A percentile compares a stretch with the other conserved stretches of the same genome.
phyloP scores from a whole-genome alignment of 2,797 vertebrate species.

The Sebastes kiyomatsui region DNA sequence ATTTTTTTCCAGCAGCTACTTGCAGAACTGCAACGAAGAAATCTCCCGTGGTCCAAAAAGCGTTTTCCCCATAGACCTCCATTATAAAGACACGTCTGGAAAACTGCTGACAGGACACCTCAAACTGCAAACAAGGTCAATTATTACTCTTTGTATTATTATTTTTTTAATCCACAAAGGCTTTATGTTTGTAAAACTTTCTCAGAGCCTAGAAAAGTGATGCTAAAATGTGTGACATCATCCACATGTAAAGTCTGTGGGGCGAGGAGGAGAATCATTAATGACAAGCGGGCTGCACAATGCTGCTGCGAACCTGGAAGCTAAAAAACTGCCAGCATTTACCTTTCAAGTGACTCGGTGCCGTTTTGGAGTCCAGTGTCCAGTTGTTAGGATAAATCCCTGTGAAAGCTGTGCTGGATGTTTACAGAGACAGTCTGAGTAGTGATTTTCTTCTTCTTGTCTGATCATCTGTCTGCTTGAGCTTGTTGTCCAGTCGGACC shows the following conservation, averaged over 20 bases:
- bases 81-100: neutral
- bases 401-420: neutral
- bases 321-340: neutral
- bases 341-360: neutral
- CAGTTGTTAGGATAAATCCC: neutral
- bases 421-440: neutral
- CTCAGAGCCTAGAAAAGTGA: neutral
- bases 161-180: neutral
- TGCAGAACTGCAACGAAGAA: neutral
- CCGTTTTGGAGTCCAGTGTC: neutral
- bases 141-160: neutral
- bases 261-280: neutral
- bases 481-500: neutral
- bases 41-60: neutral
- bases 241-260: neutral
- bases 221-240: neutral
- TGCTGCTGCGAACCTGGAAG: no score
- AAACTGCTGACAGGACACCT: neutral
- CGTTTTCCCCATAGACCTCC: neutral
- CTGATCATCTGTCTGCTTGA: neutral
- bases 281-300: neutral
- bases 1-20: no score
- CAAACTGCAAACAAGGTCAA: neutral
- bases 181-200: neutral
- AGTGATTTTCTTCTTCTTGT: neutral